These are phyloP conservation scores for Gopherus flavomarginatus DNA, from an alignment of 2,113 vertebrate genomes.

Conservation along the genomic window DNA sequence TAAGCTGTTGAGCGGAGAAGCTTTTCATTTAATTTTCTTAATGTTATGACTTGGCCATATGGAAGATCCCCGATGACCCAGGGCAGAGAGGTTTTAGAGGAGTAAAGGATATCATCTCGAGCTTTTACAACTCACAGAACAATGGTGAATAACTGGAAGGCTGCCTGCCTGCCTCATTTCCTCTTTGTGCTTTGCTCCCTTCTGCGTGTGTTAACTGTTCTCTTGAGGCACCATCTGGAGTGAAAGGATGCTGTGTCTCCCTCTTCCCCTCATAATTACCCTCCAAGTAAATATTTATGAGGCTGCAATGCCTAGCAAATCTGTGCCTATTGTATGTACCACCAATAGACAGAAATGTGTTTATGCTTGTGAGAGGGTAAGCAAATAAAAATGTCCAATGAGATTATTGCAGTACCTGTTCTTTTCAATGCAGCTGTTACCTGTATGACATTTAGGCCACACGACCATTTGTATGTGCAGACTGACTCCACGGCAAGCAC, in stretches of 20 bases:
- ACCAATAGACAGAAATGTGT: not conserved
- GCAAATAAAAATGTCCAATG: conserved; percentile 53
- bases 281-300: conserved; percentile 1
- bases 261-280: not conserved
- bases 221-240: not conserved
- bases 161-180: not conserved
- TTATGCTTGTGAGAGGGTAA: conserved; percentile 29
- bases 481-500: not conserved
- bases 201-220: not conserved
- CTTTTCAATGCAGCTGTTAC: not conserved
- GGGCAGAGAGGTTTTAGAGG: not conserved
- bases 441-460: accelerated
- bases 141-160: not conserved
- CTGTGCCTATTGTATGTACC: conserved; percentile 59
- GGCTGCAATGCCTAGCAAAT: not conserved
- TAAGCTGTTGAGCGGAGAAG: not conserved
- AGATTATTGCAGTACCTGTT: not conserved
- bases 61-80: not conserved
- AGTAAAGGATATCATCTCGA: not conserved
- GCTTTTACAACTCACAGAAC: not conserved
- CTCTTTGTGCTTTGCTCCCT: not conserved
- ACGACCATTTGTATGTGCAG: not conserved
- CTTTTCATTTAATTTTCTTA: conserved; percentile 12
- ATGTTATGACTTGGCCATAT: not conserved
- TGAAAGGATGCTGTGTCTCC: not conserved